phyloP scores from a whole-genome alignment of 2,888 invertebrate species.

The Harpalus rufipes region DNA sequence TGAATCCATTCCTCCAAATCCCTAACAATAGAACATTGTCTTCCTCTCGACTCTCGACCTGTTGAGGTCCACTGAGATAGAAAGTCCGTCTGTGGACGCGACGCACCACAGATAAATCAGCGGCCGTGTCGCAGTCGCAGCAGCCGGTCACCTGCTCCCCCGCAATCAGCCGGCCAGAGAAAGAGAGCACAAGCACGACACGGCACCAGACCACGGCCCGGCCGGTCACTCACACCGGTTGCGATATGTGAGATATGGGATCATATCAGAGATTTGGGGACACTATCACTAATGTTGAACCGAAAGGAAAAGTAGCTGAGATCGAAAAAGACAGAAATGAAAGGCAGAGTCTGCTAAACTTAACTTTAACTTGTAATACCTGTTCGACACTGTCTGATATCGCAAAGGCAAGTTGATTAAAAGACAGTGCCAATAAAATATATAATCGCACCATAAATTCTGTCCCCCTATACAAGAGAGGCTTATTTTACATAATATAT shows the following conservation, averaged over 20 bases:
- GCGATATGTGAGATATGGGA: slow-evolving; percentile 32
- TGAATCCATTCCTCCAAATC: not conserved
- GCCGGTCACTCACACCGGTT: not conserved
- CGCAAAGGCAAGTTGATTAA: no score
- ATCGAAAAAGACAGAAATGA: no score
- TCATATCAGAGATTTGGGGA: no score
- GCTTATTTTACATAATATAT: no score
- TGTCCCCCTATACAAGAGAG: no score
- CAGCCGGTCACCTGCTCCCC: slow-evolving; percentile 43
- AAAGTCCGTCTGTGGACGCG: slow-evolving; percentile 36
- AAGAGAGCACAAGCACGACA: slow-evolving; percentile 3
- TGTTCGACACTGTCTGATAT: no score
- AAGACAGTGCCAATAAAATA: no score
- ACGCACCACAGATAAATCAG: slow-evolving; percentile 34
- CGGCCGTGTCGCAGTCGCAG: slow-evolving; percentile 12
- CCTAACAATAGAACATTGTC: not conserved
- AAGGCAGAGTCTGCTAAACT: no score
- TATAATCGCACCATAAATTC: no score
- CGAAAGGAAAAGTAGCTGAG: no score
- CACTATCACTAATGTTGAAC: no score
- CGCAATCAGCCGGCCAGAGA: slow-evolving; percentile 29
- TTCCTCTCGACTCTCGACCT: not conserved
- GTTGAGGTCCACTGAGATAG: slow-evolving; percentile 25
- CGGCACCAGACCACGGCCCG: not conserved
- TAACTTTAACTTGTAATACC: no score